Evolutionary conservation across 53 echinoderm and acorn worm species (phyloP), one percentile per base, ranked within the genome.

Genomic region (Stichopus horrens): DNA sequence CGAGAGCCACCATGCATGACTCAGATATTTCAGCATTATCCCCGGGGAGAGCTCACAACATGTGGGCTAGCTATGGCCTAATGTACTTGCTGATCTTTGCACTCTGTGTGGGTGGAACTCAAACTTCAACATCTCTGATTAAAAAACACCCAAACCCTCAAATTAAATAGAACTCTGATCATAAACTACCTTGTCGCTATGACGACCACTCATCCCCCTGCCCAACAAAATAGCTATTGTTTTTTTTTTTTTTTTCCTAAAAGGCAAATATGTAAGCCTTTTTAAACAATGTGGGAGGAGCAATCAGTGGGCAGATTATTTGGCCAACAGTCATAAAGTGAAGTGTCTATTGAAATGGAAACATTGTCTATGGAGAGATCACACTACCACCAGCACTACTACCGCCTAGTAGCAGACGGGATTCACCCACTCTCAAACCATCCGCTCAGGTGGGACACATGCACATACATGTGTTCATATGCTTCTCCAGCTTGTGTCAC

Each of bases 131-230:
- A 81, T 81, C 58, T 57, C 81, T 81, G 81, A 81, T 81, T 81
- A 81, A 56, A 81, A 81, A 18, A 81, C 57, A 81, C 81, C 81
- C 81, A 81, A 81, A 81, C 81, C 81, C 81, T 56, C 81, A 81
- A 81, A 81, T 81, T 81, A 81, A 81, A 81, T 81, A 81, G 81
- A 81, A 81, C 81, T 81, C 81, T 81, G 81, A 81, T 81, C 81
- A 81, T 81, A 81, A 81, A 81, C 56, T 81, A 18, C 81, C 81
- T 58, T 81, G 81, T 81, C 10, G 56, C 55, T 57, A 21, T 81
- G 81, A 57, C 21, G 21, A 81, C 81, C 57, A 81, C 81, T 81
- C 81, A 81, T 81, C 81, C 81, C 56, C 57, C 37, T 5, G n/a
- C 81, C 21, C 81, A 81, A 81, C 81, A 81, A 81, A 81, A 81